Percentiles rank a stretch among this genome's conserved stretches.
Evolutionary conservation across 2,888 invertebrate species (phyloP).

Genomic region (Ichneumoninae sp.): DNA sequence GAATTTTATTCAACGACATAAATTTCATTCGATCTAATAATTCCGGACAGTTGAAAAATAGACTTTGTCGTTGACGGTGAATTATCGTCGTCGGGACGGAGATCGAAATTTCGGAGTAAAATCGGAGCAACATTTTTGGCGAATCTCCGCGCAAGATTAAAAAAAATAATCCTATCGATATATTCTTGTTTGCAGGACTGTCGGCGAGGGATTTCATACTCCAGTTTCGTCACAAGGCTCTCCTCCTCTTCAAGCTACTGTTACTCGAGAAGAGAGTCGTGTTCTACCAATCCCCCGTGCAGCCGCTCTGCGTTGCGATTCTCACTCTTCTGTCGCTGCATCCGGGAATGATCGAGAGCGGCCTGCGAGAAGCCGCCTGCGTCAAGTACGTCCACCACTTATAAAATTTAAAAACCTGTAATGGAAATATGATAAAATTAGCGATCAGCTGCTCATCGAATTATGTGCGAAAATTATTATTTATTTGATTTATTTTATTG

Average conservation of each 20-base stretch:
- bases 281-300: slow-evolving; percentile 97
- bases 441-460: too few species aligned
- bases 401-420: neutral
- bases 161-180: neutral
- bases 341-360: slow-evolving; percentile 95
- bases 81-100: too few species aligned
- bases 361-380: slow-evolving; percentile 93
- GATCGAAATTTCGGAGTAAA: too few species aligned
- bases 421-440: too few species aligned
- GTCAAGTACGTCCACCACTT: slow-evolving; percentile 86
- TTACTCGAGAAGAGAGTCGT: slow-evolving; percentile 95
- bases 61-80: too few species aligned
- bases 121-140: too few species aligned
- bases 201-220: slow-evolving; percentile 92
- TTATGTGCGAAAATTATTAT: too few species aligned
- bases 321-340: slow-evolving; percentile 95
- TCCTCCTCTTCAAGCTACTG: slow-evolving; percentile 96
- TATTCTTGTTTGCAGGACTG: slow-evolving; percentile 87
- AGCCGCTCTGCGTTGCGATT: slow-evolving; percentile 93
- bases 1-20: too few species aligned
- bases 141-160: neutral
- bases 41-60: too few species aligned
- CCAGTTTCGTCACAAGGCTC: slow-evolving; percentile 95
- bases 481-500: too few species aligned
- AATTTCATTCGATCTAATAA: too few species aligned